Evolutionary conservation across 2,797 vertebrate species (phyloP).

Genomic region (Echeneis naucrates): DNA sequence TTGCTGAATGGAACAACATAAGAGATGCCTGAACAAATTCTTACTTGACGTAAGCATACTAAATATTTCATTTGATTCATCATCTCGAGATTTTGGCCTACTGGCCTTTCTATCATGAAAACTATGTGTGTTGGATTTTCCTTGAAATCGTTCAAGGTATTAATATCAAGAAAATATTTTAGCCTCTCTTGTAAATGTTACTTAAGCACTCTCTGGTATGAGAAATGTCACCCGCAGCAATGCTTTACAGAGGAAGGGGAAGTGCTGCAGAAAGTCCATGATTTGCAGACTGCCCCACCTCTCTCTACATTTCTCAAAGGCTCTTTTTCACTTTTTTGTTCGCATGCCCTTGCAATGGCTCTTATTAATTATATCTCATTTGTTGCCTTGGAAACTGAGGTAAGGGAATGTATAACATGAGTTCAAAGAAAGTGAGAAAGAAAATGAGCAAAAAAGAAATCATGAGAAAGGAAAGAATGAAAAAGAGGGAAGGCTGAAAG

Average conservation of each 20-base stretch:
- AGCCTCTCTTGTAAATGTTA: conserved; percentile 56
- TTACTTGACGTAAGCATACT: conserved; percentile 27
- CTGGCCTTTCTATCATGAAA: conserved; percentile 39
- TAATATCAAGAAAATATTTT: conserved; percentile 52
- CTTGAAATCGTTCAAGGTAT: conserved; percentile 36
- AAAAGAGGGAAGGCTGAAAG: conserved; percentile 35
- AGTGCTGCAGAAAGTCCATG: conserved; percentile 68
- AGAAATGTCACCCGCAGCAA: conserved; percentile 58
- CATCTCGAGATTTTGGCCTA: conserved; percentile 28
- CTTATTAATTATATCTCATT: conserved; percentile 90
- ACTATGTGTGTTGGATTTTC: conserved; percentile 46
- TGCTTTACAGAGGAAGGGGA: conserved; percentile 62
- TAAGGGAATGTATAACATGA: conserved; percentile 78
- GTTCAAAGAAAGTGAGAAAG: conserved; percentile 61
- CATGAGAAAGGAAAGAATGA: conserved; percentile 48
- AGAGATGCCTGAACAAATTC: conserved; percentile 9
- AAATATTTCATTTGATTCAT: conserved; percentile 23
- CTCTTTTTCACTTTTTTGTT: conserved; percentile 78
- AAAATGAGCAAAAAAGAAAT: conserved; percentile 60
- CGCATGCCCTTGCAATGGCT: conserved; percentile 75
- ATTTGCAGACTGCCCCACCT: conserved; percentile 60
- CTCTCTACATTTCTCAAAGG: conserved; percentile 70
- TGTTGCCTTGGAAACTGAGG: conserved; percentile 88
- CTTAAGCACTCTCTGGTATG: conserved; percentile 40
- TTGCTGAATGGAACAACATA: conserved; percentile 44